Conservation (phyloP, 1,140 invertebrate genomes). For the Zophobas atratus region DNA sequence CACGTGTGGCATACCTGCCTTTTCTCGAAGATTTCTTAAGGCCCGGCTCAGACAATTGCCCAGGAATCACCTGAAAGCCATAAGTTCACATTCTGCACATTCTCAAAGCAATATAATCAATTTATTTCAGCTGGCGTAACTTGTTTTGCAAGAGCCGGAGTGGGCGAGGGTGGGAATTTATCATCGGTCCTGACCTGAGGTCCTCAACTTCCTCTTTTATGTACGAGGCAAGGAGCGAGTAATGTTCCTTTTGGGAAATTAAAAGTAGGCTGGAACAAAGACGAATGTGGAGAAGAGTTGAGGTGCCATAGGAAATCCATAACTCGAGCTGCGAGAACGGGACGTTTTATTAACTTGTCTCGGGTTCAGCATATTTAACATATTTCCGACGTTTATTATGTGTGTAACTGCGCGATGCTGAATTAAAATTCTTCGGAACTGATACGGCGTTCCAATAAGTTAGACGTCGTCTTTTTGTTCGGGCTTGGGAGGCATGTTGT, state of each 20-base stretch:
- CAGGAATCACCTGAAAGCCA: slow-evolving; percentile 39
- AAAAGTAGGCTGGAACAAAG: slow-evolving; percentile 5
- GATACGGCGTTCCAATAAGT: too few species aligned
- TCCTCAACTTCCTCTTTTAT: slow-evolving; percentile 21
- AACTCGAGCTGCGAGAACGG: too few species aligned
- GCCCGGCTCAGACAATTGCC: slow-evolving; percentile 37
- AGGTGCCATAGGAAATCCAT: too few species aligned
- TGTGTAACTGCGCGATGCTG: too few species aligned
- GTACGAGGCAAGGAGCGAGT: neutral
- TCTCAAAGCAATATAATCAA: slow-evolving; percentile 49
- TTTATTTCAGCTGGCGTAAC: slow-evolving; percentile 49
- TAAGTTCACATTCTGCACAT: slow-evolving; percentile 48
- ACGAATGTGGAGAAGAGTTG: neutral
- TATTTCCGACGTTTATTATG: too few species aligned
- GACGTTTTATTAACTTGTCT: too few species aligned
- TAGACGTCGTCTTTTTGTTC: too few species aligned
- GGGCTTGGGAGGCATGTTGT: too few species aligned
- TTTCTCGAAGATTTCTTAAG: slow-evolving; percentile 23
- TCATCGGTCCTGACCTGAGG: slow-evolving; percentile 36
- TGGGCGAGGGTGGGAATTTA: slow-evolving; percentile 44
- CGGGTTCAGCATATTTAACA: too few species aligned
- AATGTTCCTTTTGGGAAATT: slow-evolving; percentile 23
- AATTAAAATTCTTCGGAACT: too few species aligned
- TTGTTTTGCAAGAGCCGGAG: slow-evolving; percentile 42
- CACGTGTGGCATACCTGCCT: slow-evolving; percentile 24